Conservation (phyloP, 2,797 vertebrate species). For the Orientallactaga sibirica region DNA sequence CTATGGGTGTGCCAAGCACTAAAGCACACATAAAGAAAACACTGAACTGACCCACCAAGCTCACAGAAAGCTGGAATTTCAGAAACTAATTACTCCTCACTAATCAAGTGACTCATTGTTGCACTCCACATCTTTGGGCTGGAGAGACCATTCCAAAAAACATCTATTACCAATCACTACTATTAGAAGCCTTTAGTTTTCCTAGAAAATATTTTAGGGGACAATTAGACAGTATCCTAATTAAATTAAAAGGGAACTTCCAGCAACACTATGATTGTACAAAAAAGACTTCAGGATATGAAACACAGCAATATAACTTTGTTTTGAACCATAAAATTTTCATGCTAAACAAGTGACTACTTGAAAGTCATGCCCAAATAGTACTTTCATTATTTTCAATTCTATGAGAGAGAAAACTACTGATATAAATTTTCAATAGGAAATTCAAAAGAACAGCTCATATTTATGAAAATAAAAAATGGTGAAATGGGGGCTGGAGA, state of each 20-base stretch:
- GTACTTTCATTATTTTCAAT: conserved; percentile 48
- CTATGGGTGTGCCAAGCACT: neutral
- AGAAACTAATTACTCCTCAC: neutral
- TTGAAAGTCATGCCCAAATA: conserved; percentile 42
- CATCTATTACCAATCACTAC: conserved; percentile 33
- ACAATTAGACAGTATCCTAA: neutral
- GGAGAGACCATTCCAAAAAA: neutral
- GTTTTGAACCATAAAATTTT: conserved; percentile 39
- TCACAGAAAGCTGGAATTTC: neutral
- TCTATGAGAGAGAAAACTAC: neutral
- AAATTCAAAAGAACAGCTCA: neutral
- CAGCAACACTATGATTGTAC: conserved; percentile 18
- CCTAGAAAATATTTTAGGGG: neutral
- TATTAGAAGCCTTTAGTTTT: conserved; percentile 5
- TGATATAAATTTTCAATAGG: conserved; percentile 17
- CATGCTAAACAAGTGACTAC: conserved; percentile 30
- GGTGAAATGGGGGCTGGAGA: neutral
- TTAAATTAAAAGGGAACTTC: neutral
- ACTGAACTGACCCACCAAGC: neutral
- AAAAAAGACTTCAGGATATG: neutral
- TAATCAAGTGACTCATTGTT: conserved; percentile 17
- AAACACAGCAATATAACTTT: neutral
- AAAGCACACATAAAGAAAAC: conserved; percentile 33
- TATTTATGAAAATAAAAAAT: conserved; percentile 61
- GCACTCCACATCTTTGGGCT: neutral